Percentiles rank a stretch among this genome's conserved stretches.
phyloP scores from a whole-genome alignment of 2,113 vertebrate species.

The Chunga burmeisteri region DNA sequence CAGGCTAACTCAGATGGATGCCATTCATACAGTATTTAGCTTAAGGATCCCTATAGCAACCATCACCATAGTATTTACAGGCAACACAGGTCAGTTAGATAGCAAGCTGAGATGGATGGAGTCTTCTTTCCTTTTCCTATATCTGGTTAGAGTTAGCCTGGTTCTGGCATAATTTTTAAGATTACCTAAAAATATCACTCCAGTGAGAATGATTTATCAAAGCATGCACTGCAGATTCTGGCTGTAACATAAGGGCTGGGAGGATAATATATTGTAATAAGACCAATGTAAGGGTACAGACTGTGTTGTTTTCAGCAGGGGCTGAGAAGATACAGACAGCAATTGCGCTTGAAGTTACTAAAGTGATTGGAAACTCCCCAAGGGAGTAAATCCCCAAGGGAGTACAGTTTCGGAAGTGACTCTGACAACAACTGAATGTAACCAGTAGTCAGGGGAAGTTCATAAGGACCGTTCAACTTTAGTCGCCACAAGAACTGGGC shows the following conservation, averaged over 20 bases:
- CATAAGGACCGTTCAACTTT: not conserved
- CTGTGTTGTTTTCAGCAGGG: not conserved
- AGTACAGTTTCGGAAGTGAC: not conserved
- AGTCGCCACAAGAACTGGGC: not conserved
- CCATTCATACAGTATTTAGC: constrained; percentile 10
- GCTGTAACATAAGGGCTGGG: not conserved
- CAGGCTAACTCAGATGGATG: constrained; percentile 39
- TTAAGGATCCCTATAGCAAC: constrained; percentile 49
- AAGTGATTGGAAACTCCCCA: not conserved
- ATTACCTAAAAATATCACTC: not conserved
- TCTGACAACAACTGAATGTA: not conserved
- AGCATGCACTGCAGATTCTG: not conserved
- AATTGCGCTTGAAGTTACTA: not conserved
- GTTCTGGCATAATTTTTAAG: not conserved
- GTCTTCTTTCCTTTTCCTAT: not conserved
- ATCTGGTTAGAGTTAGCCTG: not conserved
- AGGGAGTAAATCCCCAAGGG: not conserved
- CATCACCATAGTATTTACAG: not conserved
- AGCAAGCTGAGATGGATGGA: not conserved
- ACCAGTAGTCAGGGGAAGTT: not conserved
- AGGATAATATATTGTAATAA: not conserved
- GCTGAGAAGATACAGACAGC: not conserved
- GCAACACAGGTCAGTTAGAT: not conserved
- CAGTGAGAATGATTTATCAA: not conserved
- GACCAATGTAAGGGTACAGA: not conserved